These are phyloP conservation scores for Iguana delicatissima DNA, from an alignment of 2,797 vertebrate genomes.

Conservation along the genomic window DNA sequence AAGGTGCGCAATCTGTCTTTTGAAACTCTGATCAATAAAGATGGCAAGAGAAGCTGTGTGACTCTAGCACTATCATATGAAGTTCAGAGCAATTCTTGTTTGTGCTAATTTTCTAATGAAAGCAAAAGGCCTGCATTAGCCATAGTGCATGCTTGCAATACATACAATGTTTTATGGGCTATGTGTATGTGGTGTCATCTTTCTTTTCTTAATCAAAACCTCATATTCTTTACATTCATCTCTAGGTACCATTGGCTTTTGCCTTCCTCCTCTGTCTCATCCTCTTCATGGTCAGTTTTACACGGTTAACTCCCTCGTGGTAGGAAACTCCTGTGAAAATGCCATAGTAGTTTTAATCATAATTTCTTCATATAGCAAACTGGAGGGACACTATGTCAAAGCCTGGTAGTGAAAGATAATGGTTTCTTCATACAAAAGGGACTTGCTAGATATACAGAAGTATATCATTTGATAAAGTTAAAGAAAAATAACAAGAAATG, in stretches of 20 bases:
- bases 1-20: neutral
- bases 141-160: neutral
- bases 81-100: neutral
- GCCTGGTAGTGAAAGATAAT: neutral
- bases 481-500: neutral
- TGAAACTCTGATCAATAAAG: neutral
- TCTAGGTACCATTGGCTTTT: neutral
- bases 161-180: neutral
- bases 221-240: neutral
- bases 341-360: too few species aligned
- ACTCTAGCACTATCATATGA: neutral
- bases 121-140: neutral
- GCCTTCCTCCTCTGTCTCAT: neutral
- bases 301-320: too few species aligned
- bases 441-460: neutral
- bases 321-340: too few species aligned
- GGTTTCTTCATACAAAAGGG: neutral
- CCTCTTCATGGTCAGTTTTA: too few species aligned
- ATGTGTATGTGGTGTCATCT: neutral
- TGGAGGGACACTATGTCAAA: too few species aligned
- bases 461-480: neutral
- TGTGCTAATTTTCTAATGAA: neutral
- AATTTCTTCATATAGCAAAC: too few species aligned
- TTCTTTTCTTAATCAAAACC: neutral
- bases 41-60: neutral